Evolutionary conservation across 2,113 vertebrate species (phyloP).

Genomic region (Thamnaconus septentrionalis): DNA sequence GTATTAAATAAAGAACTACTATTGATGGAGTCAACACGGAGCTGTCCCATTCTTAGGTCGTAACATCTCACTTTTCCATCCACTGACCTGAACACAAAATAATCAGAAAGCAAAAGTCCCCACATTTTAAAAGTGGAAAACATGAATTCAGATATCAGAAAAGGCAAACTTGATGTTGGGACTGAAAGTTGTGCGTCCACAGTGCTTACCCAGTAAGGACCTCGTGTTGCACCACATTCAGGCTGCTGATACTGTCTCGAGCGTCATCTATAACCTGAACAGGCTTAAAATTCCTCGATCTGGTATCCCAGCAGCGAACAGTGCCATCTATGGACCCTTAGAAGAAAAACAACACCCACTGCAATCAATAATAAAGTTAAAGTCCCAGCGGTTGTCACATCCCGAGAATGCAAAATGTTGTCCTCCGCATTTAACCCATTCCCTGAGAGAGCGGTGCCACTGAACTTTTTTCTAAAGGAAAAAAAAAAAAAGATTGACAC

Average conservation of each 20-base stretch:
- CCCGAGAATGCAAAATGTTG: not conserved
- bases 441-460: too few species aligned
- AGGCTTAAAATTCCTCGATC: conserved; percentile 82
- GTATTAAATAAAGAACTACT: conserved; percentile 76
- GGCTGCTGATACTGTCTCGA: conserved; percentile 87
- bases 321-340: conserved; percentile 90
- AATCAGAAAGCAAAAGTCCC: not conserved
- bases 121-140: not conserved
- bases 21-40: conserved; percentile 85
- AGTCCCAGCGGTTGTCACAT: not conserved
- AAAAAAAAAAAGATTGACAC: too few species aligned
- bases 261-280: conserved; percentile 88
- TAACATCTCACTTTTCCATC: conserved; percentile 83
- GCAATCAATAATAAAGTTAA: not conserved
- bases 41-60: conserved; percentile 87
- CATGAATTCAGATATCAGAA: not conserved
- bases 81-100: conserved; percentile 75
- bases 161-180: too few species aligned
- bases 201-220: conserved; percentile 85
- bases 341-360: conserved; percentile 1
- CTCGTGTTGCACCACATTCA: conserved; percentile 86
- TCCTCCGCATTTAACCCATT: too few species aligned
- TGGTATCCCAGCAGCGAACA: conserved; percentile 89
- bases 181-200: too few species aligned
- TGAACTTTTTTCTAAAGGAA: too few species aligned